Percentiles rank a stretch among this genome's conserved stretches.
Evolutionary conservation across 1,140 invertebrate genomes (phyloP).

Genomic region (Cotesia vestalis): DNA sequence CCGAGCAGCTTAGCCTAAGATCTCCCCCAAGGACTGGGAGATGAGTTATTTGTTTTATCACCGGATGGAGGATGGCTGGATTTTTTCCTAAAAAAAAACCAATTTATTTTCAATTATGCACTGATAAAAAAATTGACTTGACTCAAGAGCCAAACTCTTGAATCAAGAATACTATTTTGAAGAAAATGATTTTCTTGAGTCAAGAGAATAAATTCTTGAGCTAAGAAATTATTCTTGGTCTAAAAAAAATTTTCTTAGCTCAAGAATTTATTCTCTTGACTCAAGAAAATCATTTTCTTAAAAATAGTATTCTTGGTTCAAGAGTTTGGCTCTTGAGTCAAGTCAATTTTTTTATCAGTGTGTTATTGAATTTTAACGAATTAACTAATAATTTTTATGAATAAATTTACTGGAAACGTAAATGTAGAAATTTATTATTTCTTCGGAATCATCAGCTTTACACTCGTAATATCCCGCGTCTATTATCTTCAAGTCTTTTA

Average conservation of each 20-base stretch:
- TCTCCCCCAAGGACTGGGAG: conserved; percentile 50
- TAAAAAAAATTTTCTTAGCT: too few relatives aligned
- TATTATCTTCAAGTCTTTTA: conserved; percentile 61
- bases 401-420: conserved; percentile 63
- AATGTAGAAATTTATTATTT: conserved; percentile 52
- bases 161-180: too few relatives aligned
- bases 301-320: too few relatives aligned
- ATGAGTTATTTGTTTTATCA: conserved; percentile 42
- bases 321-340: too few relatives aligned
- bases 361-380: not conserved
- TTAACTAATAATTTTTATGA: not conserved
- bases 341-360: not conserved
- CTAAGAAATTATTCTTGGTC: too few relatives aligned
- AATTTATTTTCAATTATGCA: not conserved
- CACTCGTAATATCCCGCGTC: conserved; percentile 63
- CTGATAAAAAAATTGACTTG: too few relatives aligned
- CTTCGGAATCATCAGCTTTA: conserved; percentile 40
- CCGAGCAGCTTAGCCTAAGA: conserved; percentile 48
- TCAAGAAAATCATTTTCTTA: too few relatives aligned
- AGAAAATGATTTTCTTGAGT: too few relatives aligned
- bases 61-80: conserved; percentile 26
- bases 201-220: too few relatives aligned
- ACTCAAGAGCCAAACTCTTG: too few relatives aligned
- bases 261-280: too few relatives aligned
- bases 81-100: conserved; percentile 33